A percentile compares a stretch with the other conserved stretches of the same genome.
Conservation (phyloP, 2,797 vertebrate genomes). For the Cossypha heuglini region DNA sequence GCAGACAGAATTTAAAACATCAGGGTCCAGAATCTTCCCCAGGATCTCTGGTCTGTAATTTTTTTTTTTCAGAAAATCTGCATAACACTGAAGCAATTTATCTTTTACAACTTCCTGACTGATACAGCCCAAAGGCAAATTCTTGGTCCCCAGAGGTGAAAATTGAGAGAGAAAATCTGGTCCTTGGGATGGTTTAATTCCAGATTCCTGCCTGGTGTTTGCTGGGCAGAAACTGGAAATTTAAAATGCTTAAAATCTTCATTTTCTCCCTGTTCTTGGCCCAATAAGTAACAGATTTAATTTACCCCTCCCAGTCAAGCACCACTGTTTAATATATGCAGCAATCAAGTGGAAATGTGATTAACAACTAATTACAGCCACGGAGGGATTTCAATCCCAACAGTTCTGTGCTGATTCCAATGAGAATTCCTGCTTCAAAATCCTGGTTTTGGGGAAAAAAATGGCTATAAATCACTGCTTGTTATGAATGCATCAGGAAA, state of each 20-base stretch:
- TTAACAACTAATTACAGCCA: background rate
- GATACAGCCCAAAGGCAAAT: background rate
- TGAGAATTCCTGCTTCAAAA: background rate
- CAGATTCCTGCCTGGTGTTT: background rate
- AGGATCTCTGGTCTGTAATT: background rate
- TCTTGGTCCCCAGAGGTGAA: background rate
- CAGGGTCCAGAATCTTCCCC: background rate
- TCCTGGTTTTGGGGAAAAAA: background rate
- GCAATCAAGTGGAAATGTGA: background rate
- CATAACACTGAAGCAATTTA: background rate
- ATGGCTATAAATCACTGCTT: background rate
- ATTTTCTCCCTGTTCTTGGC: background rate
- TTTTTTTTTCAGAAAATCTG: background rate
- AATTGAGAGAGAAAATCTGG: background rate
- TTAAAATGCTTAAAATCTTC: background rate
- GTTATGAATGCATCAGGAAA: background rate
- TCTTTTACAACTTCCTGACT: background rate
- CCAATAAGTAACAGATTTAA: background rate
- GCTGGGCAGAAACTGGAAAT: background rate
- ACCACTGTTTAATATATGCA: rapidly evolving
- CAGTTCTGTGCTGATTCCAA: background rate
- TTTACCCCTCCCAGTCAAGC: background rate
- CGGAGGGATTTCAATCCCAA: rapidly evolving
- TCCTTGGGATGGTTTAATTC: background rate
- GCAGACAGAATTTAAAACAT: background rate